phyloP scores from a whole-genome alignment of 2,797 vertebrate species.

The Pangasius mekongensis region DNA sequence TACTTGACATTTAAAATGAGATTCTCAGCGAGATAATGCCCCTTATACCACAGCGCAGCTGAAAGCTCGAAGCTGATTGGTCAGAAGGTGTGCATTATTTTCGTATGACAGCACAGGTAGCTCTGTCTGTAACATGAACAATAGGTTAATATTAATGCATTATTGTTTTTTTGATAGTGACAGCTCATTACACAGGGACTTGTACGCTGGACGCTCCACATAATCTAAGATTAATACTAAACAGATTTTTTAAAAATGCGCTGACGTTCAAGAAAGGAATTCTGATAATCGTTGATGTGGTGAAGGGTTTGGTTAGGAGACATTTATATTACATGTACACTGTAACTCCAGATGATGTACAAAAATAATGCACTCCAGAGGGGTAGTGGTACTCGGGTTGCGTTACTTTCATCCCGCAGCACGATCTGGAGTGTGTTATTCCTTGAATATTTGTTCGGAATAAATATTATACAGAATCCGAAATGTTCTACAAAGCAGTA shows the following conservation, averaged over 20 bases:
- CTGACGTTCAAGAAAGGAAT: not conserved
- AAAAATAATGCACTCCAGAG: too few species aligned
- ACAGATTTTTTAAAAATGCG: not conserved
- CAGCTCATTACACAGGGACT: not conserved
- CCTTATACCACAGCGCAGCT: not conserved
- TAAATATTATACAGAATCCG: too few species aligned
- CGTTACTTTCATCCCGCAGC: too few species aligned
- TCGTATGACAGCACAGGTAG: not conserved
- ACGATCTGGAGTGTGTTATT: too few species aligned
- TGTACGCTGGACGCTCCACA: not conserved
- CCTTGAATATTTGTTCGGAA: too few species aligned
- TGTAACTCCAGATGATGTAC: too few species aligned
- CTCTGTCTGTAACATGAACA: not conserved
- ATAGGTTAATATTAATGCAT: not conserved
- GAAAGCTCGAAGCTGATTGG: not conserved
- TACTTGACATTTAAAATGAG: constrained; percentile 21
- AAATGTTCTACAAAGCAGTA: too few species aligned
- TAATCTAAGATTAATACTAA: not conserved
- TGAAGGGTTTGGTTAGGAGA: not conserved
- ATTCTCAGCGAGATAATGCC: not conserved
- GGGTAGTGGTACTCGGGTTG: too few species aligned
- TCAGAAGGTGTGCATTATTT: not conserved
- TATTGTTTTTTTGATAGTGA: not conserved
- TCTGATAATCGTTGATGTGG: not conserved
- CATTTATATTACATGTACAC: too few species aligned